Evolutionary conservation across 2,888 invertebrate species (phyloP).

Genomic region (Zele albiditarsus): DNA sequence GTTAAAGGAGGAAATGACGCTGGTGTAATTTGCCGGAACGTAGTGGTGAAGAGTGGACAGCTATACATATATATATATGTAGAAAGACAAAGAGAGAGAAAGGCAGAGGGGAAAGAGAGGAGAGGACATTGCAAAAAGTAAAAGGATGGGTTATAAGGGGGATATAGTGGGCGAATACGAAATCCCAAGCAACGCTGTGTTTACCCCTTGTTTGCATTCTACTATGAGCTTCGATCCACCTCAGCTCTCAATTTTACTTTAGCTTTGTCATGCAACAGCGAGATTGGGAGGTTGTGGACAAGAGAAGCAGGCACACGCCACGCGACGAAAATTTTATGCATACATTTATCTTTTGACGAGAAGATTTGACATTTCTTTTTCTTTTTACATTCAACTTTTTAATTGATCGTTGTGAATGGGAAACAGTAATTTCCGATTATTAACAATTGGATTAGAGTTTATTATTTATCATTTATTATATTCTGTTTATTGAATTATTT

Average conservation of each 20-base stretch:
- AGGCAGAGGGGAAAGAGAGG: not conserved
- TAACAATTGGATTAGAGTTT: no score
- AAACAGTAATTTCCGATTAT: not conserved
- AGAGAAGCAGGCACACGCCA: not conserved
- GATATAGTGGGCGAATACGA: slow-evolving; percentile 13
- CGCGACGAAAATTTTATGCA: slow-evolving; percentile 15
- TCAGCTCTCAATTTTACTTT: slow-evolving; percentile 28
- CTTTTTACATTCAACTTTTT: not conserved
- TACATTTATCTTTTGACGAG: slow-evolving; percentile 25
- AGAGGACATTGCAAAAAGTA: slow-evolving; percentile 14
- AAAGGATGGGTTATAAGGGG: slow-evolving; percentile 11
- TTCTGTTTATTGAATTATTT: not conserved
- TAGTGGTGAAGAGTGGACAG: not conserved
- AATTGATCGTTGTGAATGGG: not conserved
- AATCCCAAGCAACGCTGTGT: slow-evolving; percentile 18
- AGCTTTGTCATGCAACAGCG: slow-evolving; percentile 30
- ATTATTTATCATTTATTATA: no score
- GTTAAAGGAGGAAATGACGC: slow-evolving; percentile 46
- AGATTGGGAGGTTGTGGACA: not conserved
- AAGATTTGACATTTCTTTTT: not conserved
- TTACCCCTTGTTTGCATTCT: slow-evolving; percentile 39
- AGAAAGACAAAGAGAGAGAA: not conserved
- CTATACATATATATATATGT: not conserved
- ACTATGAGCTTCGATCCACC: slow-evolving; percentile 35
- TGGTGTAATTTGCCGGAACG: slow-evolving; percentile 54